These are phyloP conservation scores for Celastrina argiolus DNA, from an alignment of 2,888 invertebrate genomes.

Conservation along the genomic window DNA sequence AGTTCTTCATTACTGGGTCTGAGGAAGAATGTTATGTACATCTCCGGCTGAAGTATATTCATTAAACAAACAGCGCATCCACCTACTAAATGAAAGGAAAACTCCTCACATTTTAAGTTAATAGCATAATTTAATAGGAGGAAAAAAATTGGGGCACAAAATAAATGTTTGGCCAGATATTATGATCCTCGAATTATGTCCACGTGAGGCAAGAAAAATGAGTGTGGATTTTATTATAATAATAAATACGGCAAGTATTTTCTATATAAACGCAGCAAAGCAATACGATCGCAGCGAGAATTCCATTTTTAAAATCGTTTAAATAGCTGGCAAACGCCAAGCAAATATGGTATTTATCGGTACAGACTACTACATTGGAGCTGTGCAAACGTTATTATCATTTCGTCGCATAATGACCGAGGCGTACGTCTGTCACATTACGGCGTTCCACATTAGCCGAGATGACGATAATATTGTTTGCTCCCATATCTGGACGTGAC, in stretches of 20 bases:
- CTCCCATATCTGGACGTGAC: slow-evolving; percentile 30
- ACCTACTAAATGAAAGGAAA: slow-evolving; percentile 19
- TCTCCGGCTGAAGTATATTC: not conserved
- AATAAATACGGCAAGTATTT: not conserved
- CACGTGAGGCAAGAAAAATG: not conserved
- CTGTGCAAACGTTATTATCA: slow-evolving; percentile 33
- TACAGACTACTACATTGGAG: slow-evolving; percentile 26
- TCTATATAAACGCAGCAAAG: slow-evolving; percentile 3
- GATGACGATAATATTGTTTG: slow-evolving; percentile 48
- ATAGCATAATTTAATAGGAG: slow-evolving; percentile 5
- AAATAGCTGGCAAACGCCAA: slow-evolving; percentile 1
- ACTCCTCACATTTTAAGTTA: slow-evolving; percentile 2
- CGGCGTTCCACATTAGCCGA: slow-evolving; percentile 38
- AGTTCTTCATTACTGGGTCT: slow-evolving; percentile 26
- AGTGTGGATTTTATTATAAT: not conserved
- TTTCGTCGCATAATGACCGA: slow-evolving; percentile 38
- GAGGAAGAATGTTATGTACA: not conserved
- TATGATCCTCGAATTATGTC: not conserved
- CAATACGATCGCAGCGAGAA: not conserved
- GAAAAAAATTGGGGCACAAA: not conserved
- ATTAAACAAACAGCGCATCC: slow-evolving; percentile 14
- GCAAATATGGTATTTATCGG: slow-evolving; percentile 16
- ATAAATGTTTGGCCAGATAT: not conserved
- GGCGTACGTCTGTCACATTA: slow-evolving; percentile 38
- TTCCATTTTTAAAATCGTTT: slow-evolving; percentile 11